Percentiles rank a stretch among this genome's conserved stretches.
Conservation (phyloP, 2,113 vertebrate species). For the Ptilorrhoa leucosticta region DNA sequence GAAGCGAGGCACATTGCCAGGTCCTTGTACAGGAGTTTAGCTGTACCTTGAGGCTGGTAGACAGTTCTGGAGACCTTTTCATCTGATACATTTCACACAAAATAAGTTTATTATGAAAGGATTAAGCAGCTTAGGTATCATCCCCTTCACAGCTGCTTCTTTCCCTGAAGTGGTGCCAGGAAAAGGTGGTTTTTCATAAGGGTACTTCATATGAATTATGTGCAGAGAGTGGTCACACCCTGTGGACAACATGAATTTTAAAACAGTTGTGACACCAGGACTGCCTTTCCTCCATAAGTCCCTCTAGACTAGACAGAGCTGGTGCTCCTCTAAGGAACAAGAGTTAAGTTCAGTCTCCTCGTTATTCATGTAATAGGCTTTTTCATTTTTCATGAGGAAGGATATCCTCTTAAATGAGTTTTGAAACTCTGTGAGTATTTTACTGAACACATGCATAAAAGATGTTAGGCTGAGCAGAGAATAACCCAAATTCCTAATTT, state of each 20-base stretch:
- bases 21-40: neutral
- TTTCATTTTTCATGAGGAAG: conserved; percentile 25
- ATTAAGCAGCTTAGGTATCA: neutral
- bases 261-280: neutral
- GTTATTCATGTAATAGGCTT: neutral
- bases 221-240: neutral
- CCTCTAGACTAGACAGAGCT: neutral
- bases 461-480: neutral
- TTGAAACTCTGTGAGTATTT: conserved; percentile 33
- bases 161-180: neutral
- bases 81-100: neutral
- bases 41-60: neutral
- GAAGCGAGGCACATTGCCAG: neutral
- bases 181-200: neutral
- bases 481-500: neutral
- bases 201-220: neutral
- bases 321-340: neutral
- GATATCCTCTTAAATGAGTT: conserved; percentile 26
- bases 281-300: rapidly evolving
- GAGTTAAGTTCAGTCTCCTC: conserved; percentile 19
- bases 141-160: neutral
- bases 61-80: neutral
- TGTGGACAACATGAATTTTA: neutral
- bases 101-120: neutral
- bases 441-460: conserved; percentile 13